These are phyloP conservation scores for Brachionus rubens DNA, from an alignment of 1,140 invertebrate genomes.

Conservation along the genomic window DNA sequence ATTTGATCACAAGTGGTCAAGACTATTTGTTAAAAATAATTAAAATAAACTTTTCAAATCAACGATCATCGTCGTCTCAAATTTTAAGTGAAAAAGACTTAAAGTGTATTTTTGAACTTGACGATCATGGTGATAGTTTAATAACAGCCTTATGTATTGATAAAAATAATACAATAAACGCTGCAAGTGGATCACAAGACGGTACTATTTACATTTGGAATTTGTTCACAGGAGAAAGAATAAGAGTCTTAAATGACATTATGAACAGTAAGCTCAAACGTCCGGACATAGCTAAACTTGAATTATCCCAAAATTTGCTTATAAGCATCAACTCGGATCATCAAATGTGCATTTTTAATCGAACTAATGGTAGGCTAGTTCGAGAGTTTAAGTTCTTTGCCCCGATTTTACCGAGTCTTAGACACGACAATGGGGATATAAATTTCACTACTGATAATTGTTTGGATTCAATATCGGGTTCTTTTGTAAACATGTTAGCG, in stretches of 20 bases:
- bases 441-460: constrained; percentile 16
- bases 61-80: neutral
- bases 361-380: neutral
- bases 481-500: neutral
- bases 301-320: neutral
- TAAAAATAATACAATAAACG: constrained; percentile 12
- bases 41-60: neutral
- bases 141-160: constrained; percentile 29
- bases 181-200: constrained; percentile 7
- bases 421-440: neutral
- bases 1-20: constrained; percentile 12
- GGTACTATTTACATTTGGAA: constrained; percentile 24
- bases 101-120: neutral
- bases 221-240: constrained; percentile 22
- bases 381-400: constrained; percentile 30
- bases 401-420: neutral
- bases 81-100: neutral
- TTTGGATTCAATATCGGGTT: neutral
- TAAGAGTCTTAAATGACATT: constrained; percentile 9
- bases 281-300: neutral
- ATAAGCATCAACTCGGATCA: constrained; percentile 17
- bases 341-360: constrained; percentile 32
- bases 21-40: constrained; percentile 12
- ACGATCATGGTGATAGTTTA: constrained; percentile 5
- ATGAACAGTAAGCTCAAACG: neutral